A percentile compares a stretch with the other conserved stretches of the same genome.
Conservation (phyloP, 2,888 invertebrate genomes). For the Phyllotreta cruciferae region DNA sequence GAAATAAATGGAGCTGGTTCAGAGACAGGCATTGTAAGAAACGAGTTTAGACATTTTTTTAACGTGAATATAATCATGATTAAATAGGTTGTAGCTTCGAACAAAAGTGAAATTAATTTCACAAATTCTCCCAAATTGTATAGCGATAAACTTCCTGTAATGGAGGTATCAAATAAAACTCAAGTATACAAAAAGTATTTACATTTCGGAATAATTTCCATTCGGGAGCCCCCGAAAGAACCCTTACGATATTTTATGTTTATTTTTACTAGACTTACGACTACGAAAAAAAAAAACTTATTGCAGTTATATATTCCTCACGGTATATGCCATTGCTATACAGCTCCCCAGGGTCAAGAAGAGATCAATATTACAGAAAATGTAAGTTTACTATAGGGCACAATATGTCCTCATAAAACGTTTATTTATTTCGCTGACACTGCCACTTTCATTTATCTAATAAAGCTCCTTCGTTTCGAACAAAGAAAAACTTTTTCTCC, state of each 20-base stretch:
- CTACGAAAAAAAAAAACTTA: slow-evolving; percentile 57
- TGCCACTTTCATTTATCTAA: slow-evolving; percentile 36
- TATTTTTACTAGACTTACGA: slow-evolving; percentile 54
- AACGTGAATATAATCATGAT: too few relatives aligned
- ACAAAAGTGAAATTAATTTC: too few relatives aligned
- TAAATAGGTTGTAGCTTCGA: too few relatives aligned
- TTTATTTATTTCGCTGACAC: slow-evolving; percentile 40
- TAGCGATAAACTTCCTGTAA: too few relatives aligned
- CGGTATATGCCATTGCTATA: slow-evolving; percentile 54
- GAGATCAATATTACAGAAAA: slow-evolving; percentile 55
- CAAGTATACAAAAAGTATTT: not conserved
- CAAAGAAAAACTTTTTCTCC: slow-evolving; percentile 15
- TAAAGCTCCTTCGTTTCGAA: slow-evolving; percentile 22
- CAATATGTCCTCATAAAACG: slow-evolving; percentile 47
- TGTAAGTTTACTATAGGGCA: slow-evolving; percentile 48
- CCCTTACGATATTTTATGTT: slow-evolving; percentile 54
- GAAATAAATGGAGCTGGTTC: too few relatives aligned
- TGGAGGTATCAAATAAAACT: too few relatives aligned
- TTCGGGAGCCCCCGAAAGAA: slow-evolving; percentile 7
- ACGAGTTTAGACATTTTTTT: too few relatives aligned
- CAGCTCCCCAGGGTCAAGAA: slow-evolving; percentile 51
- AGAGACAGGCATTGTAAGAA: too few relatives aligned
- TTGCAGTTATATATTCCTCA: slow-evolving; percentile 55
- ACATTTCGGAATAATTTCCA: slow-evolving; percentile 2
- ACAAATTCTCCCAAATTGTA: too few relatives aligned